phyloP scores from a whole-genome alignment of 2,797 vertebrate genomes.

The Scolopax rusticola region DNA sequence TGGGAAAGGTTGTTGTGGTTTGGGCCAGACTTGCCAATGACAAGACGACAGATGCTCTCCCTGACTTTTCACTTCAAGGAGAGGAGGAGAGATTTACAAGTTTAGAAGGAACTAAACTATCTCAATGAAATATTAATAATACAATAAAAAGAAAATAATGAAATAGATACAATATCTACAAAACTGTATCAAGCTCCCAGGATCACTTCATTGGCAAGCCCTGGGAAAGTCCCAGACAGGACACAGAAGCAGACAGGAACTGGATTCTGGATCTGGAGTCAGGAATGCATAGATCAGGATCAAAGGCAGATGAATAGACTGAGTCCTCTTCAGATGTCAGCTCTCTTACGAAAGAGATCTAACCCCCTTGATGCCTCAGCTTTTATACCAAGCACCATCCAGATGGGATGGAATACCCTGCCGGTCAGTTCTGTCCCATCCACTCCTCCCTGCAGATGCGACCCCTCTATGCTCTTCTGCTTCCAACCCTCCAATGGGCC shows the following conservation, averaged over 20 bases:
- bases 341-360: neutral
- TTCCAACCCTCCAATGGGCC: neutral
- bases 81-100: neutral
- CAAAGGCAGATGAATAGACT: neutral
- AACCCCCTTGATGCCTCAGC: neutral
- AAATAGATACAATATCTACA: neutral
- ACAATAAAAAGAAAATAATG: neutral
- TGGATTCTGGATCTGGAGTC: neutral
- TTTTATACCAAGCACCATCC: neutral
- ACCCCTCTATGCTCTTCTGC: neutral
- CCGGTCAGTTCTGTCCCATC: neutral
- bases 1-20: neutral
- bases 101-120: neutral
- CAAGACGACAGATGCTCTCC: neutral
- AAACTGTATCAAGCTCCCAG: neutral
- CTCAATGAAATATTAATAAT: neutral
- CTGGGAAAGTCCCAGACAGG: neutral
- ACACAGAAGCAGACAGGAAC: neutral
- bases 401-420: neutral
- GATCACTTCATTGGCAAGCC: neutral
- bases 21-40: neutral
- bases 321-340: neutral
- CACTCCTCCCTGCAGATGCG: neutral
- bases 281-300: neutral
- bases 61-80: neutral